A percentile compares a stretch with the other conserved stretches of the same genome.
These are phyloP conservation scores for Burhinus bistriatus DNA, from an alignment of 2,113 vertebrate genomes.

Conservation along the genomic window DNA sequence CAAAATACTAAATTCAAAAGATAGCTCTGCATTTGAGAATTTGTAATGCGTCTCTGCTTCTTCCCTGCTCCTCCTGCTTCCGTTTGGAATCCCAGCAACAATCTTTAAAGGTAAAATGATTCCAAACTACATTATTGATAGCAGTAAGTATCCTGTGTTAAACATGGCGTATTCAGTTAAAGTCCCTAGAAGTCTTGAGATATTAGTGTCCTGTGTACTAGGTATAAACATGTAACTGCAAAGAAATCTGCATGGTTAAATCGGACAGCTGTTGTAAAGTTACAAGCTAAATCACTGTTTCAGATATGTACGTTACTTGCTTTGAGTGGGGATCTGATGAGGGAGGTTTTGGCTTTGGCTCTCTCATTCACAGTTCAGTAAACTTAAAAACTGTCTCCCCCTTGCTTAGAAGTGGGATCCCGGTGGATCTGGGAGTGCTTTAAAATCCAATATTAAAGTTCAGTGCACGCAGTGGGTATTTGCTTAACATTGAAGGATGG, in stretches of 20 bases:
- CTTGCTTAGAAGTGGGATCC: not conserved
- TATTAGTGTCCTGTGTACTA: not conserved
- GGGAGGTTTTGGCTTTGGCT: not conserved
- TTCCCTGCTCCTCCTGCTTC: conserved; percentile 67
- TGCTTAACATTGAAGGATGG: not conserved
- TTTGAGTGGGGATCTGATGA: not conserved
- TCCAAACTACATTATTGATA: conserved; percentile 86
- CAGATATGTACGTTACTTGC: not conserved
- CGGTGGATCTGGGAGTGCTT: not conserved
- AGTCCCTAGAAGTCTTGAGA: not conserved
- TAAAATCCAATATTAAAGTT: not conserved
- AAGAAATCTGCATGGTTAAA: not conserved
- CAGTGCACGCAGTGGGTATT: accelerated
- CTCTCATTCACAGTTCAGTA: not conserved
- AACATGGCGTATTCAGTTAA: not conserved
- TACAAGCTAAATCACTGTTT: not conserved
- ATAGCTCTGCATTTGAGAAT: conserved; percentile 35
- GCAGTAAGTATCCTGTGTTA: conserved; percentile 83
- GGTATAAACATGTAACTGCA: not conserved
- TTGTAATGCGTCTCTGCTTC: conserved; percentile 72
- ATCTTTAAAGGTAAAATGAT: conserved; percentile 91
- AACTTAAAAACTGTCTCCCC: not conserved
- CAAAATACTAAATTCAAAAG: not conserved
- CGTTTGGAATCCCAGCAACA: conserved; percentile 81
- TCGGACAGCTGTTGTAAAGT: not conserved